phyloP scores from a whole-genome alignment of 2,797 vertebrate genomes.

The Avahi laniger region DNA sequence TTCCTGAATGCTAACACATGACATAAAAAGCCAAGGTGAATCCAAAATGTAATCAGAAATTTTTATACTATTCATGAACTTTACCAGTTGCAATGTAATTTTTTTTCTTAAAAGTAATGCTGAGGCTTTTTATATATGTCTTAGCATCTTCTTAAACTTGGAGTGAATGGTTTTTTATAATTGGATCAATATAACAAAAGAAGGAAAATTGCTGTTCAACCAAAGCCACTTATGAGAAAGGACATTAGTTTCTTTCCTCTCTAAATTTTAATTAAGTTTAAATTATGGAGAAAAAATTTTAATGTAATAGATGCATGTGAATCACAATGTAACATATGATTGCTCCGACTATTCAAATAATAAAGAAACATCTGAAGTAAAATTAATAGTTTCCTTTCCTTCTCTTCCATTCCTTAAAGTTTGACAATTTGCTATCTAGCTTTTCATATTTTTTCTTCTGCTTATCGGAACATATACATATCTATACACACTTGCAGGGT shows the following conservation, averaged over 20 bases:
- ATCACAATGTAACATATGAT: not conserved
- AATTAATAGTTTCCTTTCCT: not conserved
- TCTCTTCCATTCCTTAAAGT: not conserved
- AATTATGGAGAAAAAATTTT: not conserved
- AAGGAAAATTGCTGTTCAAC: conserved; percentile 22
- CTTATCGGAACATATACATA: not conserved
- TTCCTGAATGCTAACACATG: not conserved
- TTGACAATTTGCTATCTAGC: not conserved
- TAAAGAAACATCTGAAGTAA: not conserved
- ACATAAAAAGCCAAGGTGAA: not conserved
- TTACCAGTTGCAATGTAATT: not conserved
- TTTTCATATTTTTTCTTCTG: not conserved
- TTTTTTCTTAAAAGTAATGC: not conserved
- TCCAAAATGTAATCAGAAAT: not conserved
- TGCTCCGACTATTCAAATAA: not conserved
- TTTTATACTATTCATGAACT: not conserved
- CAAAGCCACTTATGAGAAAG: not conserved
- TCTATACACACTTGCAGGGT: not conserved
- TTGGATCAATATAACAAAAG: conserved; percentile 58
- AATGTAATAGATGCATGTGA: not conserved
- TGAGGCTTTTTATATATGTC: not conserved
- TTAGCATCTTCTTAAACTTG: not conserved
- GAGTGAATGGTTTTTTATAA: conserved; percentile 33
- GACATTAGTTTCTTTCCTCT: not conserved
- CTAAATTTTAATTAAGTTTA: conserved; percentile 35